Conservation (phyloP, 2,797 vertebrate species). For the Molossus molossus region DNA sequence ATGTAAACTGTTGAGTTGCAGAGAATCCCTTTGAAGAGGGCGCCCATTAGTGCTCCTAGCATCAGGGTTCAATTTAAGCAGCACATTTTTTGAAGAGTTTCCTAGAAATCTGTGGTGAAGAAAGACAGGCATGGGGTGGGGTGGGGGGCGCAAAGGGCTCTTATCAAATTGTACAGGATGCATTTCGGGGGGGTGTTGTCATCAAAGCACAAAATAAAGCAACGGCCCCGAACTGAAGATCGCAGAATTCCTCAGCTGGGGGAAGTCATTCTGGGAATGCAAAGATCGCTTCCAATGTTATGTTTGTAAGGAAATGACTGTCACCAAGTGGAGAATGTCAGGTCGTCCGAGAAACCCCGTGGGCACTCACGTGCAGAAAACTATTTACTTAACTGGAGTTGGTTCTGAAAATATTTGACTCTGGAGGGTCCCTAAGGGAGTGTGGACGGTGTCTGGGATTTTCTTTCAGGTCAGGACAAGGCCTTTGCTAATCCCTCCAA, state of each 20-base stretch:
- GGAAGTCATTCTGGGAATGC: slow-evolving; percentile 81
- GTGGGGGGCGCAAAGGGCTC: slow-evolving; percentile 76
- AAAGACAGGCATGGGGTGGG: slow-evolving; percentile 71
- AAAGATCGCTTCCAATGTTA: slow-evolving; percentile 48
- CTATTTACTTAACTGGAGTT: slow-evolving; percentile 78
- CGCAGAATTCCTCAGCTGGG: slow-evolving; percentile 65
- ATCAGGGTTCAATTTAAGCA: slow-evolving; percentile 88
- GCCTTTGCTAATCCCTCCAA: slow-evolving; percentile 51
- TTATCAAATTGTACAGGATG: slow-evolving; percentile 81
- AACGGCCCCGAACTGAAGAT: not conserved
- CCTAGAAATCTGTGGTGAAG: slow-evolving; percentile 85
- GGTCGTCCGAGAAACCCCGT: slow-evolving; percentile 66
- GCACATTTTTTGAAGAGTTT: slow-evolving; percentile 85
- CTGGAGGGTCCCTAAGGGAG: not conserved
- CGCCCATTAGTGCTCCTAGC: slow-evolving; percentile 82
- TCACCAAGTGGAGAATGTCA: slow-evolving; percentile 69
- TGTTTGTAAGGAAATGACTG: slow-evolving; percentile 78
- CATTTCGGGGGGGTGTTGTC: slow-evolving; percentile 77
- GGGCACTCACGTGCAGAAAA: slow-evolving; percentile 70
- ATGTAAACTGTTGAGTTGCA: slow-evolving; percentile 82
- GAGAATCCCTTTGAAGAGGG: slow-evolving; percentile 86
- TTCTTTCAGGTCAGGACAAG: slow-evolving; percentile 13
- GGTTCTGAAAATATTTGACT: slow-evolving; percentile 69
- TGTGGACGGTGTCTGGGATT: slow-evolving; percentile 39
- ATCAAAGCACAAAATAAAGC: slow-evolving; percentile 75